Percentiles rank a stretch among this genome's conserved stretches.
phyloP scores from a whole-genome alignment of 2,888 invertebrate genomes.

The Eristalis tenax region DNA sequence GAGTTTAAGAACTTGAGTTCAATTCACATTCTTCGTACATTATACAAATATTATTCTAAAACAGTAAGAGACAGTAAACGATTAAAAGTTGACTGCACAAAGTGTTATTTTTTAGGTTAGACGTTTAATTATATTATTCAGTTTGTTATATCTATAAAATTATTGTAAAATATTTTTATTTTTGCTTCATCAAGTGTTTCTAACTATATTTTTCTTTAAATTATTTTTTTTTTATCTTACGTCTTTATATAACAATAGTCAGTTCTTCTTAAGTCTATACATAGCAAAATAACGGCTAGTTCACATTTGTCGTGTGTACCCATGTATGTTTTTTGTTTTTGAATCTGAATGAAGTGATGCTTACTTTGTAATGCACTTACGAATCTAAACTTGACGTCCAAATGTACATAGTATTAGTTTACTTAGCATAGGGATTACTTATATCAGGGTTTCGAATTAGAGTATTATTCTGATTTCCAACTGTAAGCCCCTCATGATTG shows the following conservation, averaged over 20 bases:
- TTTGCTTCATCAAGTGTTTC: conserved; percentile 14
- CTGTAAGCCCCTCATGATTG: conserved; percentile 75
- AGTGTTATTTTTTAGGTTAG: conserved; percentile 25
- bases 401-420: conserved; percentile 71
- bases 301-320: conserved; percentile 49
- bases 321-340: conserved; percentile 33
- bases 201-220: conserved; percentile 27
- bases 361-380: conserved; percentile 18
- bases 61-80: neutral
- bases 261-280: conserved; percentile 68
- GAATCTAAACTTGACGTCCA: conserved; percentile 44
- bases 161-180: conserved; percentile 60
- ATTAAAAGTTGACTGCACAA: neutral
- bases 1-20: neutral
- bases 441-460: conserved; percentile 79
- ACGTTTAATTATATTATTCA: conserved; percentile 35
- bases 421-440: conserved; percentile 79
- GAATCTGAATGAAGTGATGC: conserved; percentile 48
- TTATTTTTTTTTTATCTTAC: conserved; percentile 57
- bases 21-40: neutral
- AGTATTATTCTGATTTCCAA: conserved; percentile 79
- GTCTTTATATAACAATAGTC: conserved; percentile 66
- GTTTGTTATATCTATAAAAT: conserved; percentile 55
- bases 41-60: neutral
- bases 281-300: conserved; percentile 67